Base-by-base conservation (phyloP, 1,140 invertebrate species). In the Eurytemora carolleeae region DNA sequence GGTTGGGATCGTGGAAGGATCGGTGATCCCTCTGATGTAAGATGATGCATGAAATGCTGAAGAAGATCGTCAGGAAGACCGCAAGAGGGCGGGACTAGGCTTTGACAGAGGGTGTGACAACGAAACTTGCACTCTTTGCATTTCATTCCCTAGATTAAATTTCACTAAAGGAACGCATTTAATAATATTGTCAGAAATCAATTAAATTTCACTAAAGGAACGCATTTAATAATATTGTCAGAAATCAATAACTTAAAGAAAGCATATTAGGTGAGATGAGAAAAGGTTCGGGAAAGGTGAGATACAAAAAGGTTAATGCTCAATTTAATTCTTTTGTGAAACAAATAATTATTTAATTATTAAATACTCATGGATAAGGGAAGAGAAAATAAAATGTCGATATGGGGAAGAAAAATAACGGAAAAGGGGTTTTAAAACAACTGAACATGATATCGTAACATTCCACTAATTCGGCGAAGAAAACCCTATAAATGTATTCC, bases 51-150 rank as follows among this genome's bases (percentile, higher is more conserved):
- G 66, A 72, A 92, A 64, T 84, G 82, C 61, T 86, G 79, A 19
- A 93, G 78, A 67, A 86, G 80, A 71, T 85, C 85, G 54, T 80
- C 77, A 23, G 89, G 87, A 66, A 95, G 74, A 31, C 88, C 87
- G 74, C 91, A 96, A 24, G 87, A 89, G 1, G 87, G 86, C 66
- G 87, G 85, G 64, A 91, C 90, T 77, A 87, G 89, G 22, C 79
- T 79, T 68, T 86, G 85, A 73, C 92, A 96, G 68, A 93, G 87
- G 68, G 83, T 79, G 71, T 88, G 85, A 74, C 89, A 95, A 68
- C 87, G 88, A 74, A 87, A 95, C 76, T 93, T 94, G 79, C 91
- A 96, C 71, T 93, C 87, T 72, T 84, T 92, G 73, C 92, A 96
- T 72, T 87, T 91, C 57, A 87, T 77, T 54, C 83, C 74, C 22